Percentiles rank a stretch among this genome's conserved stretches.
Evolutionary conservation across 1,140 invertebrate genomes (phyloP).

Genomic region (Drosophila athabasca): DNA sequence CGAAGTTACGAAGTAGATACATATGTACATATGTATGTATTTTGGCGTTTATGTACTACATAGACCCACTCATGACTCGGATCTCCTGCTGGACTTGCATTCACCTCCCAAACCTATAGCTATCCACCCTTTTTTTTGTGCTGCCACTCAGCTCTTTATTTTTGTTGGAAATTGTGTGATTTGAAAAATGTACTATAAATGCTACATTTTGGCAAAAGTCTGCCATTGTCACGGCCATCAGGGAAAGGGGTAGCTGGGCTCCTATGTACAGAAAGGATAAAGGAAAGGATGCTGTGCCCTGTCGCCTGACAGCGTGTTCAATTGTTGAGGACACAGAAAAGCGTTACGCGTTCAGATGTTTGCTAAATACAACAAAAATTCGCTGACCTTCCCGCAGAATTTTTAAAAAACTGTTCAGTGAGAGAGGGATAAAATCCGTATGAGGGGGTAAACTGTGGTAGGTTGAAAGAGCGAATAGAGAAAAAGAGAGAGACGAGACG

Average conservation of each 20-base stretch:
- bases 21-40: background rate
- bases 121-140: constrained; percentile 66
- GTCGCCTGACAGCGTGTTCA: constrained; percentile 58
- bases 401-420: constrained; percentile 14
- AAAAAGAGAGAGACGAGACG: constrained; percentile 1
- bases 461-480: constrained; percentile 10
- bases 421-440: background rate
- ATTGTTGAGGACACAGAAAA: constrained; percentile 66
- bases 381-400: constrained; percentile 67
- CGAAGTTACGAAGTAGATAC: background rate
- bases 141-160: constrained; percentile 55
- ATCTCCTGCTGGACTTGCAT: constrained; percentile 40
- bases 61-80: background rate
- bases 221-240: constrained; percentile 54
- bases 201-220: constrained; percentile 77
- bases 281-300: constrained; percentile 51
- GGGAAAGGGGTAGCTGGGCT: constrained; percentile 66
- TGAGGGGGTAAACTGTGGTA: background rate
- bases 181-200: constrained; percentile 74
- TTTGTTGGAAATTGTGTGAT: constrained; percentile 67
- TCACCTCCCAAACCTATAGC: constrained; percentile 8
- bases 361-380: constrained; percentile 47
- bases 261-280: constrained; percentile 54
- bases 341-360: constrained; percentile 44
- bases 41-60: background rate